These are phyloP conservation scores for Acrossocheilus fasciatus DNA, from an alignment of 2,797 vertebrate genomes.

Conservation along the genomic window DNA sequence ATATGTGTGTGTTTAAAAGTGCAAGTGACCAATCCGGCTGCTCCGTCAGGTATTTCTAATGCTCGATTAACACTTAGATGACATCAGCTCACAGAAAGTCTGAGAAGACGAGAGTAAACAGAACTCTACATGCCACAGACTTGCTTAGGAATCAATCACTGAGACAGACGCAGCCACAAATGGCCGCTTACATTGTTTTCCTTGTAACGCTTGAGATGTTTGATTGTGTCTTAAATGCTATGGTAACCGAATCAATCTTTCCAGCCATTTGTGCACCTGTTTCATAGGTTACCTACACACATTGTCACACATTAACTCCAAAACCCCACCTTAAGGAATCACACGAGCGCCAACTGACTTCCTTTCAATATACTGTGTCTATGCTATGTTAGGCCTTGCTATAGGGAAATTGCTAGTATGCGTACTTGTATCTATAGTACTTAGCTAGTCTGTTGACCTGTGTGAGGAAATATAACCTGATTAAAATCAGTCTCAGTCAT, in stretches of 20 bases:
- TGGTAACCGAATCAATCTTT: conserved; percentile 52
- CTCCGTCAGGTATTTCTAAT: conserved; percentile 61
- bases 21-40: conserved; percentile 58
- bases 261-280: conserved; percentile 52
- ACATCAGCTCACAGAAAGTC: conserved; percentile 63
- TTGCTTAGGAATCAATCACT: conserved; percentile 64
- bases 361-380: not conserved
- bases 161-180: conserved; percentile 42
- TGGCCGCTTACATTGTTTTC: conserved; percentile 58
- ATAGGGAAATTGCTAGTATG: not conserved
- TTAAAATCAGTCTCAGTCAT: conserved; percentile 12
- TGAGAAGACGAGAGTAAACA: conserved; percentile 71
- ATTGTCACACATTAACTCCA: conserved; percentile 40
- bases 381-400: not conserved
- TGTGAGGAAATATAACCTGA: conserved; percentile 4
- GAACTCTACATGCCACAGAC: conserved; percentile 62
- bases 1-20: conserved; percentile 48
- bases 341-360: not conserved
- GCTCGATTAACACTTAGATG: conserved; percentile 69
- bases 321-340: conserved; percentile 32
- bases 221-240: conserved; percentile 59
- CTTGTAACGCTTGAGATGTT: conserved; percentile 60
- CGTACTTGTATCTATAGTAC: not conserved
- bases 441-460: not conserved
- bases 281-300: conserved; percentile 26